Base-by-base conservation (phyloP, 2,797 vertebrate species). In the Labeo calbasu region DNA sequence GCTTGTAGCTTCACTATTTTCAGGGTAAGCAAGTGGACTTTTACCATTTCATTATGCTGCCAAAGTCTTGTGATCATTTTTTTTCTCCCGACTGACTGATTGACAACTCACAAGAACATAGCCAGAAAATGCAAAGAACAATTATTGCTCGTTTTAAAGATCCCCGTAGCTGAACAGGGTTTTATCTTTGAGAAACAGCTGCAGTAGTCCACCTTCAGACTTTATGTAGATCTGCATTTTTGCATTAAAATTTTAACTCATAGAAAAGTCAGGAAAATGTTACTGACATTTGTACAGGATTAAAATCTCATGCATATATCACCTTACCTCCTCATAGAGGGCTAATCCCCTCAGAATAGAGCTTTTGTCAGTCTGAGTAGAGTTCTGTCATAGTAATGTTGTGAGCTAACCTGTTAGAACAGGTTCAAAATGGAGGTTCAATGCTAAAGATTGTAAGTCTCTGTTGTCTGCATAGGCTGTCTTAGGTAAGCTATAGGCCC, bases 1-100 rank as follows among this genome's bases (percentile, higher is more conserved):
- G 93, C 93, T 95, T 95, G 93, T 96, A 96, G 95, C 95, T 96
- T 98, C 96, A 96, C 93, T 86, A 83, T 94, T 97, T 99, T 99
- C 98, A 99, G 98, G 98, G 98, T 96, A 95, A 96, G 97, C 25
- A 93, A 90, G 84, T 84, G 28, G 0, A 84, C 79, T 79, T 84
- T 87, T 51, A 59, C 57, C 68, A 36, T 23, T n/a, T 19, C 48
- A 11, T 51, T 89, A 83, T 88, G 81, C 59, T 66, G 79, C 28
- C 21, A 50, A 48, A 25, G 40, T 75, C 72, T 57, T 83, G 36
- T 85, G 68, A 71, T 15, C 1, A 2, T 83, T 65, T 77, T 19
- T 61, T 12, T 83, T 72, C n/a, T 25, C 12, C 14, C 55, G 13
- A 40, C 53, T 43, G 53, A 59, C 32, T 76, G 21, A 59, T 9